A percentile compares a stretch with the other conserved stretches of the same genome.
These are phyloP conservation scores for Diadema setosum DNA, from an alignment of 35 echinoderm and acorn worm genomes.

Conservation along the genomic window DNA sequence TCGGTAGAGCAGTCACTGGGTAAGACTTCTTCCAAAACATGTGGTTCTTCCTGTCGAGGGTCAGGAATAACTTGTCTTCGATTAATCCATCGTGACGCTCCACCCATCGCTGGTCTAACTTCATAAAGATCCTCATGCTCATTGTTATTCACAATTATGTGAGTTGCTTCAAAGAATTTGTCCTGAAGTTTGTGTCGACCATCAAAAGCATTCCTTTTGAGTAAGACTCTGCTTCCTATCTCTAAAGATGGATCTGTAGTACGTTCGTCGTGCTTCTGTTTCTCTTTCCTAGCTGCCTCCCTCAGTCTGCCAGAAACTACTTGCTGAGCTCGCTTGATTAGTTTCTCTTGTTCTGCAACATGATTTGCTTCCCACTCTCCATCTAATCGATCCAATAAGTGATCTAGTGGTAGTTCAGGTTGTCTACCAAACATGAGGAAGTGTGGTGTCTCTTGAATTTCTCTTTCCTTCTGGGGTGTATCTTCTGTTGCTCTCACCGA, in stretches of 20 bases:
- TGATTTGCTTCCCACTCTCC: background rate
- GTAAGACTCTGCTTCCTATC: background rate
- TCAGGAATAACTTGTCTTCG: background rate
- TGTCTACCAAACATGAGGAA: constrained; percentile 6
- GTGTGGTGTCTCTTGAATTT: constrained; percentile 4
- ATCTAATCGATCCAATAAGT: background rate
- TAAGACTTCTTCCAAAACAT: background rate
- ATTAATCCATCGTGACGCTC: background rate
- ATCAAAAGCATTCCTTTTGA: background rate
- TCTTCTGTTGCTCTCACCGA: too few relatives aligned
- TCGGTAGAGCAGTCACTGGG: background rate
- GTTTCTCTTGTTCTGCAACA: background rate
- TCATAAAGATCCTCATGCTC: constrained; percentile 3
- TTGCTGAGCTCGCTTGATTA: background rate
- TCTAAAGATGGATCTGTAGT: background rate
- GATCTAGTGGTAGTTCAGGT: constrained; percentile 13
- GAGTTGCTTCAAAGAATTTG: background rate
- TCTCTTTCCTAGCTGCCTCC: background rate
- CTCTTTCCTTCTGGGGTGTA: too few relatives aligned
- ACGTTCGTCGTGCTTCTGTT: background rate
- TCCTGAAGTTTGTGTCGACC: background rate
- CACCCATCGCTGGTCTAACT: background rate
- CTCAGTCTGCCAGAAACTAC: background rate
- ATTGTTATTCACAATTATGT: background rate
- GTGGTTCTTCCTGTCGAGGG: background rate